Percentiles rank a stretch among this genome's conserved stretches.
These are phyloP conservation scores for Ctenopoma multispine DNA, from an alignment of 2,797 vertebrate genomes.

Conservation along the genomic window DNA sequence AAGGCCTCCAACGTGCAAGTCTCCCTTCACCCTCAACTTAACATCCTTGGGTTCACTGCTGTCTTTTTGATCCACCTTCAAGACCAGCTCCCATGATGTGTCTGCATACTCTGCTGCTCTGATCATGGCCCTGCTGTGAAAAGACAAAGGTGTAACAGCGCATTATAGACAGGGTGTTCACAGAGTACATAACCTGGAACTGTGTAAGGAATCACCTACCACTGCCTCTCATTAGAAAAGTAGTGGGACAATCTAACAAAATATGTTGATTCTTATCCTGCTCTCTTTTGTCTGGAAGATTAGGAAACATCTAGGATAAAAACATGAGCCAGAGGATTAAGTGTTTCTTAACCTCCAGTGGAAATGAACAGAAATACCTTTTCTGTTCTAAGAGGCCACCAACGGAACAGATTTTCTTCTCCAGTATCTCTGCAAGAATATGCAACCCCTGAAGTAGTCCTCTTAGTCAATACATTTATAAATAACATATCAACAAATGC, in stretches of 20 bases:
- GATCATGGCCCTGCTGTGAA: constrained; percentile 80
- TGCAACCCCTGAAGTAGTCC: constrained; percentile 46
- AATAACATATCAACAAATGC: constrained; percentile 55
- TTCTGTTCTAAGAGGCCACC: background rate
- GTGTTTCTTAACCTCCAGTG: constrained; percentile 59
- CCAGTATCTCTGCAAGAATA: constrained; percentile 50
- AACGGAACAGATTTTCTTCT: constrained; percentile 22
- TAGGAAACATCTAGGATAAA: constrained; percentile 49
- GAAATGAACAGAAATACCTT: constrained; percentile 26
- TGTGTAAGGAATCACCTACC: background rate
- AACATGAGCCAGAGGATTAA: constrained; percentile 45
- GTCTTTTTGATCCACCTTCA: constrained; percentile 88
- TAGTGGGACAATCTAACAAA: constrained; percentile 15
- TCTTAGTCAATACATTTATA: constrained; percentile 41
- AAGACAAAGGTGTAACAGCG: constrained; percentile 25
- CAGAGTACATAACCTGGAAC: background rate
- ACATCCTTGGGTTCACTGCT: constrained; percentile 80
- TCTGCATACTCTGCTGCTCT: constrained; percentile 84
- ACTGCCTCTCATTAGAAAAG: constrained; percentile 9
- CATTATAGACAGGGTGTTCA: constrained; percentile 11
- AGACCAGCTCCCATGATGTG: constrained; percentile 90
- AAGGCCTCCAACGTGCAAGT: constrained; percentile 94
- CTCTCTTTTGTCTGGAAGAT: constrained; percentile 41
- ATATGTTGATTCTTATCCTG: constrained; percentile 5
- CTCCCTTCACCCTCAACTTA: constrained; percentile 89